Evolutionary conservation across 2,797 vertebrate genomes (phyloP), one percentile per base, ranked within the genome.

Genomic region (Schizopygopsis pylzovi): DNA sequence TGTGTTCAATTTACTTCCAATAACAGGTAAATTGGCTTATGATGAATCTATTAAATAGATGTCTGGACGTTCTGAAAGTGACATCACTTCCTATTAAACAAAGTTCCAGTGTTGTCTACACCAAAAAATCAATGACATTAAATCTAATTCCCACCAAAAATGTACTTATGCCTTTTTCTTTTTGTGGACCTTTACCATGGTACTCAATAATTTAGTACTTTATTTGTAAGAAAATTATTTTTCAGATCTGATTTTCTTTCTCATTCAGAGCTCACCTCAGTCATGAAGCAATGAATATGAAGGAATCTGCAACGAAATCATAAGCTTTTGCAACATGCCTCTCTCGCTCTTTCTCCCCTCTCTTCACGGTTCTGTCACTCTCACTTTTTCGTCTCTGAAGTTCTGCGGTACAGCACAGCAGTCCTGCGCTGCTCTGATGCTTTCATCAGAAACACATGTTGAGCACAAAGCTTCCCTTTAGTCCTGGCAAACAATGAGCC

Each of bases 251-350:
- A 63, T 59, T 61, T 61, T 4, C 56, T 33, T 15, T 84, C 70
- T 75, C 49, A 72, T 81, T 67, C 28, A 70, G 54, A 85, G 76
- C 61, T 63, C 68, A 41, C 25, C 49, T 87, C 56, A 45, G 73
- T 47, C 56, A 45, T 9, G 78, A 79, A 80, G 56, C 11, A 10
- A 80, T 9, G 28, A 41, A 59, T 43, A 22, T n/a, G 12, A 83
- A 73, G n/a, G 56, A 61, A 45, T 81, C 81, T 73, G 77, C 71
- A 43, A 56, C 39, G 33, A 63, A 63, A 81, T 70, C 61, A 37
- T 41, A 43, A 87, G 85, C 82, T 87, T 92, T 93, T 90, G 90
- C 90, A 90, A 92, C 91, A 89, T 54, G 47, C 49, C 43, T 37
- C 56, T 75, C 18, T 82, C 28, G 56, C 25, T 56, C 52, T 73